These are phyloP conservation scores for Listronotus oregonensis DNA, from an alignment of 1,140 invertebrate genomes.

Conservation along the genomic window DNA sequence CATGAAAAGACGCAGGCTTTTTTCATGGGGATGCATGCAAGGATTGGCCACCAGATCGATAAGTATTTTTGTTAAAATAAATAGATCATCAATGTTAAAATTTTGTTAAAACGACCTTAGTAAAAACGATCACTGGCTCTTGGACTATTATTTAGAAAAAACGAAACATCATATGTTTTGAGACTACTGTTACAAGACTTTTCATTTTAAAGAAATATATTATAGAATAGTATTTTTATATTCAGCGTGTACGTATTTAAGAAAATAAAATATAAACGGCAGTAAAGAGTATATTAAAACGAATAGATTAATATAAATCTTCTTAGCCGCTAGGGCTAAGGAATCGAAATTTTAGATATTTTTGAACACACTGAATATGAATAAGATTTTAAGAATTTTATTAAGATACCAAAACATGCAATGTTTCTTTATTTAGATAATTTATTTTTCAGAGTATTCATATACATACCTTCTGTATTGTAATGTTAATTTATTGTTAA, in stretches of 20 bases:
- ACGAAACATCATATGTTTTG: constrained; percentile 16
- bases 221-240: constrained; percentile 20
- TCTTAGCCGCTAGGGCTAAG: neutral
- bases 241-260: constrained; percentile 1
- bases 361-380: constrained; percentile 11
- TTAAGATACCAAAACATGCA: constrained; percentile 26
- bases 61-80: too few species aligned
- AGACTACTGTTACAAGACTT: constrained; percentile 13
- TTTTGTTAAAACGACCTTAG: neutral
- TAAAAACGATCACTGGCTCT: neutral
- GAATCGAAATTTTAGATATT: neutral
- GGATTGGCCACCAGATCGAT: too few species aligned
- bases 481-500: constrained; percentile 41
- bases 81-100: neutral
- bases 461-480: constrained; percentile 45
- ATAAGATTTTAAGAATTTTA: constrained; percentile 4
- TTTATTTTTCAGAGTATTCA: constrained; percentile 53
- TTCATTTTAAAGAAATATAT: constrained; percentile 5
- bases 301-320: neutral
- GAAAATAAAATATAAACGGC: neutral
- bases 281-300: neutral
- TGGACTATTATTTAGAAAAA: too few species aligned
- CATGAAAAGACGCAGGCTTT: too few species aligned
- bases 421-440: constrained; percentile 39
- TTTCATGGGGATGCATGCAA: too few species aligned